phyloP scores from a whole-genome alignment of 2,113 vertebrate species.

The Odocoileus virginianus region DNA sequence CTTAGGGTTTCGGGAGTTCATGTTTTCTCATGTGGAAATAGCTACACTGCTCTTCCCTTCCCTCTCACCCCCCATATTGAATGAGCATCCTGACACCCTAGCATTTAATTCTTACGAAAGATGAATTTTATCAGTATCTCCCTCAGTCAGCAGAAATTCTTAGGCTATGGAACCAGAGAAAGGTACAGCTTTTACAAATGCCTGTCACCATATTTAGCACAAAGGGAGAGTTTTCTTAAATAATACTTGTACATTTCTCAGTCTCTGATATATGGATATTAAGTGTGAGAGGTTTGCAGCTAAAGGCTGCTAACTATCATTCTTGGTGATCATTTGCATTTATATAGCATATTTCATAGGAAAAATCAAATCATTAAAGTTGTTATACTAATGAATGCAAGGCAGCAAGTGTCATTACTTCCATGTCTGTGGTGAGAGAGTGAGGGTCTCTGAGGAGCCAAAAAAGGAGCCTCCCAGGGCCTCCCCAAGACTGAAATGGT shows the following conservation, averaged over 20 bases:
- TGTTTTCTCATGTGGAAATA: background rate
- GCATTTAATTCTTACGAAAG: background rate
- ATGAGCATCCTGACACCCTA: background rate
- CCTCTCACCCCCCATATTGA: background rate
- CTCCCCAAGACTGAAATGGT: background rate
- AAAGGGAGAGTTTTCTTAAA: constrained; percentile 22
- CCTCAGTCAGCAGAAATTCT: constrained; percentile 22
- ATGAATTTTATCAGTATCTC: constrained; percentile 16
- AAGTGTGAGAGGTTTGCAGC: background rate
- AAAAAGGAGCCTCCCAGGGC: background rate
- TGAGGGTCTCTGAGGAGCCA: background rate
- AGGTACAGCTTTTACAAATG: background rate
- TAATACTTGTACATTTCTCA: background rate
- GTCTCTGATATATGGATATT: background rate
- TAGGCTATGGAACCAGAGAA: background rate
- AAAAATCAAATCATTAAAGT: constrained; percentile 59
- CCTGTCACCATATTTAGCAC: background rate
- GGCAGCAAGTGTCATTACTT: background rate
- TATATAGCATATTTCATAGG: constrained; percentile 50
- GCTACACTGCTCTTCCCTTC: background rate
- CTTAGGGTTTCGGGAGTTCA: background rate
- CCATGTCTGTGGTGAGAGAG: background rate
- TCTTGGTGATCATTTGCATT: constrained; percentile 58
- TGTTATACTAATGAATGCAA: constrained; percentile 58
- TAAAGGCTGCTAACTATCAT: constrained; percentile 44